Evolutionary conservation across 2,888 invertebrate genomes (phyloP).

Genomic region (Drosophila paramelanica): DNA sequence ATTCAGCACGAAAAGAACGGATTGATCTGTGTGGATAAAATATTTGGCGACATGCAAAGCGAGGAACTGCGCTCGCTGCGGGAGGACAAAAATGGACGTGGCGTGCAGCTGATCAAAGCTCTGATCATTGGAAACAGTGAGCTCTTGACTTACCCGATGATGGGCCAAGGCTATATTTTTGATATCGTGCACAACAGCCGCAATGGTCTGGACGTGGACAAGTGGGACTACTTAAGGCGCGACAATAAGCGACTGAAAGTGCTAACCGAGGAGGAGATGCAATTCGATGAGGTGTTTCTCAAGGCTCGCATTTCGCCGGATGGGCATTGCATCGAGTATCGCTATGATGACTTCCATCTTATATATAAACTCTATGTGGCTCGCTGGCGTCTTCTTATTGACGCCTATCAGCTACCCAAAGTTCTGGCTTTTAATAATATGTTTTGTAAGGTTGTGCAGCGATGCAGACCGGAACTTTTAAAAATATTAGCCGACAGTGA

Average conservation of each 20-base stretch:
- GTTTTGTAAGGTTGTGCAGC: constrained; percentile 39
- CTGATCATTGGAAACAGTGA: constrained; percentile 75
- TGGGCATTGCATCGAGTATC: constrained; percentile 84
- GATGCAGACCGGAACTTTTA: constrained; percentile 41
- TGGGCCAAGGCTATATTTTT: constrained; percentile 74
- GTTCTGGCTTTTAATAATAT: constrained; percentile 83
- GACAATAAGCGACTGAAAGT: constrained; percentile 84
- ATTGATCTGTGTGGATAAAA: too few relatives aligned
- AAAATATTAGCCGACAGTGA: constrained; percentile 18
- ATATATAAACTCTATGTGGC: constrained; percentile 86
- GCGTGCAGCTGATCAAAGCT: constrained; percentile 75
- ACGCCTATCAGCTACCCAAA: constrained; percentile 86
- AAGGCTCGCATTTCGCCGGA: constrained; percentile 72
- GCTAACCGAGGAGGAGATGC: constrained; percentile 62
- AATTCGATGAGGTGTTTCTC: constrained; percentile 78
- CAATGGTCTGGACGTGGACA: constrained; percentile 88
- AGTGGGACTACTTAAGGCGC: constrained; percentile 89
- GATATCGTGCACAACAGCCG: constrained; percentile 87
- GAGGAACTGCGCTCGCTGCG: too few relatives aligned
- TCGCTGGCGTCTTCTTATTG: constrained; percentile 85
- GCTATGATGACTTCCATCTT: constrained; percentile 85
- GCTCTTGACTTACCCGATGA: constrained; percentile 48
- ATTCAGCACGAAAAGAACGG: constrained; percentile 57
- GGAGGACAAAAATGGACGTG: too few relatives aligned
- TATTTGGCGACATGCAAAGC: too few relatives aligned